Evolutionary conservation across 1,140 invertebrate genomes (phyloP).

Genomic region (Heliothis subflexa): DNA sequence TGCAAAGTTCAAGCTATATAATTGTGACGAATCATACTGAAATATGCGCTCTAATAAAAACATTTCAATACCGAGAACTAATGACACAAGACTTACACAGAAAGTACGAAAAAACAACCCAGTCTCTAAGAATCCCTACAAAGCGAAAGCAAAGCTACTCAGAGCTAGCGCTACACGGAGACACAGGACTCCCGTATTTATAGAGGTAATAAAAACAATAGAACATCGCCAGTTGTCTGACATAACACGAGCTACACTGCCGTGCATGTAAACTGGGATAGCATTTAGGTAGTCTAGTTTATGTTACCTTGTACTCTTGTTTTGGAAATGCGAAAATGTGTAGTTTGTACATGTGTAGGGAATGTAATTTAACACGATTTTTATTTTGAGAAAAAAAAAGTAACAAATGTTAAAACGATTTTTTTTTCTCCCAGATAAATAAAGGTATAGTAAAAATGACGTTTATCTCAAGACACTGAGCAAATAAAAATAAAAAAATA

Average conservation of each 20-base stretch:
- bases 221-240: not conserved
- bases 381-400: no score
- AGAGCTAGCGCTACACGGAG: not conserved
- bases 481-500: no score
- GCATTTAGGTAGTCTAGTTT: not conserved
- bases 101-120: not conserved
- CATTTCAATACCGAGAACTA: not conserved
- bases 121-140: not conserved
- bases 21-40: not conserved
- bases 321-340: not conserved
- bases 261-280: not conserved
- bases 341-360: no score
- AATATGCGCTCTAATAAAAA: not conserved
- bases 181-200: not conserved
- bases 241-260: not conserved
- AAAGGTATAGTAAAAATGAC: no score
- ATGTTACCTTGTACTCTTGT: not conserved
- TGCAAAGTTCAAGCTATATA: no score
- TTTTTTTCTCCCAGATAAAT: no score
- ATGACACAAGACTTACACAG: not conserved
- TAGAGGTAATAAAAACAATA: conserved; percentile 26
- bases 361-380: no score
- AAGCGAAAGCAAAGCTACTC: not conserved
- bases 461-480: no score
- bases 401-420: no score